A percentile compares a stretch with the other conserved stretches of the same genome.
Evolutionary conservation across 2,888 invertebrate genomes (phyloP).

Genomic region (Spatulosminthurus flaviceps): DNA sequence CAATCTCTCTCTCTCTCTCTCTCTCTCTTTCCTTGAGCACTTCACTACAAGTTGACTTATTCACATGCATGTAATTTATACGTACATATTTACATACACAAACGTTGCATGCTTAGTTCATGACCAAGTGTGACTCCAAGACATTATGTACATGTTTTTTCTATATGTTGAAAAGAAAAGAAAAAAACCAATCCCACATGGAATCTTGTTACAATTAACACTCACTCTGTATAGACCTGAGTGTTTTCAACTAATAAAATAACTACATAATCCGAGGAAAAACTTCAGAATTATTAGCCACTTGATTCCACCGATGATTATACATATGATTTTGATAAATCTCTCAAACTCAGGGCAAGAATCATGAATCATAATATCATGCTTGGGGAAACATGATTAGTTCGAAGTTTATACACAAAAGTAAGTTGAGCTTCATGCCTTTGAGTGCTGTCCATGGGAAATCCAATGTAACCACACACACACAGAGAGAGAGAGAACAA

Average conservation of each 20-base stretch:
- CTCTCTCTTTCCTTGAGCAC: conserved; percentile 1
- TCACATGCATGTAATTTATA: neutral
- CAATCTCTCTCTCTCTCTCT: neutral
- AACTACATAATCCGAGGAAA: neutral
- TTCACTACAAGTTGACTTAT: neutral
- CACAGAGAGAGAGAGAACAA: too few species aligned
- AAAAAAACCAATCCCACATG: conserved; percentile 9
- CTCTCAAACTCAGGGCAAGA: too few species aligned
- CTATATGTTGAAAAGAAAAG: neutral
- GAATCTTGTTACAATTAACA: conserved; percentile 12
- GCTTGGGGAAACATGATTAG: neutral
- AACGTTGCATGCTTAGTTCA: too few species aligned
- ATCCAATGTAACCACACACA: too few species aligned
- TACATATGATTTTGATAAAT: neutral
- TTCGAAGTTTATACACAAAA: neutral
- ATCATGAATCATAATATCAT: too few species aligned
- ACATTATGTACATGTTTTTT: too few species aligned
- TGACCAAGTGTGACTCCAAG: conserved; percentile 6
- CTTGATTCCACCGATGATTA: neutral
- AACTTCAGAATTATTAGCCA: neutral
- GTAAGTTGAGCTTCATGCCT: too few species aligned
- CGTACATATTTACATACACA: neutral
- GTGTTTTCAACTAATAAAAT: neutral
- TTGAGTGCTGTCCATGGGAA: too few species aligned
- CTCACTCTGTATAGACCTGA: neutral